Evolutionary conservation across 2,888 invertebrate genomes (phyloP).

Genomic region (Orthosia incerta): DNA sequence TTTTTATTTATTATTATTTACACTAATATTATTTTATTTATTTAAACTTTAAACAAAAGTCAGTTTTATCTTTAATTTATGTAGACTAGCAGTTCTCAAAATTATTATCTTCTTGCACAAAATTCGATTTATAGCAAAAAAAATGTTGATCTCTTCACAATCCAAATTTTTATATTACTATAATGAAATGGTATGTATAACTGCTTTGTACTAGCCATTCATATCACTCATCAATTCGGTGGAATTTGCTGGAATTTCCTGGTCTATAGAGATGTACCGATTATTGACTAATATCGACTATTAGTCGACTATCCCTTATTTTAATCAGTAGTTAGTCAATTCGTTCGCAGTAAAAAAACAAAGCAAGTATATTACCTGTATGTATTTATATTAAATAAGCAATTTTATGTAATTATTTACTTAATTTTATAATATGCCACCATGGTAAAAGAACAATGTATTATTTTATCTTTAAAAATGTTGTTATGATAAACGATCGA

Average conservation of each 20-base stretch:
- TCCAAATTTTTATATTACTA: constrained; percentile 28
- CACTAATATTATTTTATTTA: not conserved
- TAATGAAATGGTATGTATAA: constrained; percentile 76
- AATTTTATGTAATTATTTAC: not conserved
- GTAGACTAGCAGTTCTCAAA: constrained; percentile 37
- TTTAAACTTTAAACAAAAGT: not conserved
- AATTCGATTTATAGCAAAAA: constrained; percentile 32
- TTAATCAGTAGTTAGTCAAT: constrained; percentile 43
- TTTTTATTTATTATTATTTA: constrained; percentile 19
- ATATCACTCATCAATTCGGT: constrained; percentile 75
- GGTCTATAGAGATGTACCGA: constrained; percentile 72
- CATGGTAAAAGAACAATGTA: constrained; percentile 2
- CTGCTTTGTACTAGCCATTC: constrained; percentile 87
- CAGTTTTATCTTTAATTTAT: constrained; percentile 16
- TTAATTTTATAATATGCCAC: not conserved
- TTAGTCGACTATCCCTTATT: constrained; percentile 23
- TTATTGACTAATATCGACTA: constrained; percentile 63
- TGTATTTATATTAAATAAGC: constrained; percentile 12
- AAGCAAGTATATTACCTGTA: constrained; percentile 60
- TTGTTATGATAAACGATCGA: constrained; percentile 41
- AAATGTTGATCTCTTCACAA: constrained; percentile 24
- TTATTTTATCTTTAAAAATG: not conserved
- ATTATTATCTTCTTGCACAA: constrained; percentile 37
- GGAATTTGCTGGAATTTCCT: constrained; percentile 84
- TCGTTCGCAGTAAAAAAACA: constrained; percentile 50